These are phyloP conservation scores for Sciaenops ocellatus DNA, from an alignment of 2,797 vertebrate species.

Conservation along the genomic window DNA sequence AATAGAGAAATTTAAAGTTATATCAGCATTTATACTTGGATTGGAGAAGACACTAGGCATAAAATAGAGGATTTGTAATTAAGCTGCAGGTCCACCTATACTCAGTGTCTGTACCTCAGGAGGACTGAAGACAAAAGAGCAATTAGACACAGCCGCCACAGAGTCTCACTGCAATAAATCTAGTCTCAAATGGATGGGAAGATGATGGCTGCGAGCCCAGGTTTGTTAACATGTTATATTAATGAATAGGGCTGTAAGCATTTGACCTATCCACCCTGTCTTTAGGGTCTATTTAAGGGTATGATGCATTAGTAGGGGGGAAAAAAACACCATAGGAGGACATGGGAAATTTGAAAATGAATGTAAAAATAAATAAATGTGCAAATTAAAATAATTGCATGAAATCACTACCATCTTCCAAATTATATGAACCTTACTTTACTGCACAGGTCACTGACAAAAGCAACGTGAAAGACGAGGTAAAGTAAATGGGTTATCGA, in stretches of 20 bases:
- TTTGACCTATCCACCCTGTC: slow-evolving; percentile 43
- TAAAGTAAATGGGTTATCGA: slow-evolving; percentile 77
- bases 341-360: slow-evolving; percentile 10
- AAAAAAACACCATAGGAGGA: background rate
- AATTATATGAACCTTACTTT: slow-evolving; percentile 17
- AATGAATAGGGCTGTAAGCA: slow-evolving; percentile 62
- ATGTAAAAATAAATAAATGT: slow-evolving; percentile 15
- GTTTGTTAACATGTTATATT: slow-evolving; percentile 70
- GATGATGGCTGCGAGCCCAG: slow-evolving; percentile 65
- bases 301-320: background rate
- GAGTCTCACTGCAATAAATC: slow-evolving; percentile 74
- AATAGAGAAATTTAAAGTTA: background rate
- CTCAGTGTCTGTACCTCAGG: slow-evolving; percentile 38
- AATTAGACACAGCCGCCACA: slow-evolving; percentile 65
- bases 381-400: slow-evolving; percentile 26
- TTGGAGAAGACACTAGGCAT: slow-evolving; percentile 2
- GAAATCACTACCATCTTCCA: slow-evolving; percentile 21
- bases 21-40: background rate
- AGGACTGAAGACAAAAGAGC: slow-evolving; percentile 72
- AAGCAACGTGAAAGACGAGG: slow-evolving; percentile 52
- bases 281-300: slow-evolving; percentile 13
- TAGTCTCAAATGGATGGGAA: slow-evolving; percentile 58
- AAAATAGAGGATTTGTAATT: slow-evolving; percentile 35
- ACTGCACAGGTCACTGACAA: slow-evolving; percentile 3
- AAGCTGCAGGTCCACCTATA: slow-evolving; percentile 28